Percentiles rank a stretch among this genome's conserved stretches.
Evolutionary conservation across 2,797 vertebrate species (phyloP).

Genomic region (Eupleurogrammus muticus): DNA sequence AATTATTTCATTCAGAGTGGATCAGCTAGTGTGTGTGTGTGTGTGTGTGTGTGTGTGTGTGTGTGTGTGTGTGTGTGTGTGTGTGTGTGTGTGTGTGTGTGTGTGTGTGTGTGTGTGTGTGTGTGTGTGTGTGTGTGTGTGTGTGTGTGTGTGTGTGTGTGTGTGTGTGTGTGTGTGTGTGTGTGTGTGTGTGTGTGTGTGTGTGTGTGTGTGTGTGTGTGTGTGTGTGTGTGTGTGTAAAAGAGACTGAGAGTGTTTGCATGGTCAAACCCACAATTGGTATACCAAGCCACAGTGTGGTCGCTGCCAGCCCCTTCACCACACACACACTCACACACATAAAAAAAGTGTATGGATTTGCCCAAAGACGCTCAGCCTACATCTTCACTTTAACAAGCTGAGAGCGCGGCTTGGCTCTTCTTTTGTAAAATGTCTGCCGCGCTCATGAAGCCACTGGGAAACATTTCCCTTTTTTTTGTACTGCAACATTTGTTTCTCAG

Average conservation of each 20-base stretch:
- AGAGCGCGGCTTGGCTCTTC: constrained; percentile 44
- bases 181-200: constrained; percentile 37
- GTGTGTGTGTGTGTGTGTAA: constrained; percentile 26
- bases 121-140: constrained; percentile 39
- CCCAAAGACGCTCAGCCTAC: constrained; percentile 37
- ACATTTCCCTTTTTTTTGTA: constrained; percentile 16
- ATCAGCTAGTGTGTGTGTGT: constrained; percentile 33
- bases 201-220: constrained; percentile 28
- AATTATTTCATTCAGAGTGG: constrained; percentile 36
- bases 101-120: constrained; percentile 17
- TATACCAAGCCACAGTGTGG: constrained; percentile 68
- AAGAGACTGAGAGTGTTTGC: constrained; percentile 59
- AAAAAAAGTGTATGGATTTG: constrained; percentile 24
- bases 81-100: constrained; percentile 30
- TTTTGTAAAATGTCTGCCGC: constrained; percentile 20
- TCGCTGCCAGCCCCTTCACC: constrained; percentile 59
- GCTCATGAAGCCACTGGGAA: constrained; percentile 40
- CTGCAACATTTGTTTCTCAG: constrained; percentile 46
- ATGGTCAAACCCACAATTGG: constrained; percentile 71
- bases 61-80: constrained; percentile 33
- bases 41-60: constrained; percentile 38
- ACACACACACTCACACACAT: constrained; percentile 28
- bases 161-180: constrained; percentile 26
- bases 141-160: constrained; percentile 27
- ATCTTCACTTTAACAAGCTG: constrained; percentile 57